These are phyloP conservation scores for Sycophila texana DNA, from an alignment of 2,888 invertebrate species.

Conservation along the genomic window DNA sequence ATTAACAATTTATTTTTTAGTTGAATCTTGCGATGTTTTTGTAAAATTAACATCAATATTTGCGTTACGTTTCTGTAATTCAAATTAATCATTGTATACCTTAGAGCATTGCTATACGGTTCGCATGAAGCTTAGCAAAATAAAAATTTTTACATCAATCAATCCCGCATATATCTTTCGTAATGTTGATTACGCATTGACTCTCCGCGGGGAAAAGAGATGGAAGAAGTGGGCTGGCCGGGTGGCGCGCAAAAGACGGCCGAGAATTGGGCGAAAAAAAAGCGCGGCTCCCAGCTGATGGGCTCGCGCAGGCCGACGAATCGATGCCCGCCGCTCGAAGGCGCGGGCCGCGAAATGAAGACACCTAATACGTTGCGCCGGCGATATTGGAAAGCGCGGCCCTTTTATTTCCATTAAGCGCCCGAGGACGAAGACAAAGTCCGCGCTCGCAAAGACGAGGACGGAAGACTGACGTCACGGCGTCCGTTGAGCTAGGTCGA, in stretches of 20 bases:
- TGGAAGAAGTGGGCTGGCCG: too few relatives aligned
- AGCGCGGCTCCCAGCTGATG: not conserved
- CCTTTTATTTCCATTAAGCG: conserved; percentile 18
- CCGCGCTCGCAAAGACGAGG: conserved; percentile 3
- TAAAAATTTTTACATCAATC: too few relatives aligned
- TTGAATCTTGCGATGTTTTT: too few relatives aligned
- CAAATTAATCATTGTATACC: too few relatives aligned
- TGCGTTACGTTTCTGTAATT: too few relatives aligned
- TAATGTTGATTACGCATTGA: conserved; percentile 34
- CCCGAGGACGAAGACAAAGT: not conserved
- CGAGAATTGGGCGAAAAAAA: conserved; percentile 11
- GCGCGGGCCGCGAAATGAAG: not conserved
- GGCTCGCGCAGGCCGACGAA: not conserved
- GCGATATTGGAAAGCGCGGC: not conserved
- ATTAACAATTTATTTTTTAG: too few relatives aligned
- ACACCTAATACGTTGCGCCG: too few relatives aligned
- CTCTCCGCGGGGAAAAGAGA: conserved; percentile 29
- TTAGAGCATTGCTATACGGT: too few relatives aligned
- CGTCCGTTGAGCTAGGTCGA: conserved; percentile 72
- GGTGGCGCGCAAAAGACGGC: conserved; percentile 19
- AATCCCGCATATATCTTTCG: conserved; percentile 20
- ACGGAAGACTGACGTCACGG: conserved; percentile 66
- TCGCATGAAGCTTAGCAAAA: too few relatives aligned
- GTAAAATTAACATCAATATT: too few relatives aligned
- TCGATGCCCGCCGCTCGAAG: too few relatives aligned